Evolutionary conservation across 1,140 invertebrate species (phyloP).

Genomic region (Lithobius niger): DNA sequence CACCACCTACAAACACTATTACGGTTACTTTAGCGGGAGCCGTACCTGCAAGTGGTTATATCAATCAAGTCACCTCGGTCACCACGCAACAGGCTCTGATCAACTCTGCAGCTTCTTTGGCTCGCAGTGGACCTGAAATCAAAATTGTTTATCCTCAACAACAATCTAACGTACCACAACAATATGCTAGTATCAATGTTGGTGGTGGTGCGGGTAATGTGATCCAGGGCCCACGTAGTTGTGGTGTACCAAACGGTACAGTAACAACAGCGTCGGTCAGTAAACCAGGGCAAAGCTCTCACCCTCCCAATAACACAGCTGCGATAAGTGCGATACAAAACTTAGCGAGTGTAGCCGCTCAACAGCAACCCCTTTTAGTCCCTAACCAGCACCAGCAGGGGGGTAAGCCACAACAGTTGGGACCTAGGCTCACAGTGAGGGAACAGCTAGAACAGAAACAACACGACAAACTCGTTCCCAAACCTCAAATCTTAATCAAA

Average conservation of each 20-base stretch:
- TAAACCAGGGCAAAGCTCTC: conserved; percentile 7
- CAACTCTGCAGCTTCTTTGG: conserved; percentile 15
- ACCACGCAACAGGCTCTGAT: conserved; percentile 18
- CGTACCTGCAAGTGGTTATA: conserved; percentile 29
- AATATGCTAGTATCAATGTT: conserved; percentile 28
- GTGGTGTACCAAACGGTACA: conserved; percentile 29
- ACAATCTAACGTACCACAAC: conserved; percentile 26
- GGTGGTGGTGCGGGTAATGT: conserved; percentile 27
- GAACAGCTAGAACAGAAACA: conserved; percentile 14
- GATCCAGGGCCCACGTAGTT: conserved; percentile 24
- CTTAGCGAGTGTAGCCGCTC: conserved; percentile 27
- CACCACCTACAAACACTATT: conserved; percentile 9
- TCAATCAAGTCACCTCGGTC: conserved; percentile 33
- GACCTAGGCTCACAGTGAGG: conserved; percentile 13
- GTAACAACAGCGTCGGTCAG: conserved; percentile 29
- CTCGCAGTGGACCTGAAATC: conserved; percentile 26
- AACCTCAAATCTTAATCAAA: conserved; percentile 1
- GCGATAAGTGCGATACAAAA: conserved; percentile 30
- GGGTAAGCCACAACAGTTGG: not conserved
- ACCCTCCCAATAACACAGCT: conserved; percentile 9
- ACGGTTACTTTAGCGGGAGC: conserved; percentile 30
- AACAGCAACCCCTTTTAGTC: conserved; percentile 26
- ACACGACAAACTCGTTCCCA: conserved; percentile 1
- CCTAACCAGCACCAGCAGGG: conserved; percentile 14
- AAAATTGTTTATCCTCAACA: conserved; percentile 35